Conservation (phyloP, 2,888 invertebrate species). For the Ethmia dodecea region DNA sequence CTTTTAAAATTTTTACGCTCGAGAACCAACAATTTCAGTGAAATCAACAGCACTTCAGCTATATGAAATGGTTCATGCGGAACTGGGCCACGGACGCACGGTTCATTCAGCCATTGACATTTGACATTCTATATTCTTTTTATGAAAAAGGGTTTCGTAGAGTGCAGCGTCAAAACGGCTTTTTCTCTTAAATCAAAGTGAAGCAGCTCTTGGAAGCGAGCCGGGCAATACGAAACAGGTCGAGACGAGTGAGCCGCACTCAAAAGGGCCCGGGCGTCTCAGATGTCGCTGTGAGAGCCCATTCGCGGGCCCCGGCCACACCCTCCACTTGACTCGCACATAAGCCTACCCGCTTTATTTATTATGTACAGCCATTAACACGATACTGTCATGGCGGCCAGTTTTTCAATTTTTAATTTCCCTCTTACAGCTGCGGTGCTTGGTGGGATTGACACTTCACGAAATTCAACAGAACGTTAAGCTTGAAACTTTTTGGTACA, state of each 20-base stretch:
- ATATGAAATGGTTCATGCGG: too few relatives aligned
- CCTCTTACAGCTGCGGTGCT: slow-evolving; percentile 51
- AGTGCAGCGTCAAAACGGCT: slow-evolving; percentile 58
- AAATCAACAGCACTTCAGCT: neutral
- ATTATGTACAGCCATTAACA: slow-evolving; percentile 77
- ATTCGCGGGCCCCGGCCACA: slow-evolving; percentile 72
- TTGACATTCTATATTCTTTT: slow-evolving; percentile 39
- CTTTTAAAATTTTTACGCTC: too few relatives aligned
- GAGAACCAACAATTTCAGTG: too few relatives aligned
- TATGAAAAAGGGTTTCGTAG: slow-evolving; percentile 38
- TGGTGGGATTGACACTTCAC: slow-evolving; percentile 4
- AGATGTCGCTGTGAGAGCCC: slow-evolving; percentile 73
- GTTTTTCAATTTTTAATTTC: slow-evolving; percentile 76
- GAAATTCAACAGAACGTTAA: too few relatives aligned
- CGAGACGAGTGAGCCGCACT: slow-evolving; percentile 61
- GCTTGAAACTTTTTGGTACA: too few relatives aligned
- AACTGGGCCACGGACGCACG: neutral
- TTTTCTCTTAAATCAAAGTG: slow-evolving; percentile 74
- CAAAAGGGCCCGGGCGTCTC: slow-evolving; percentile 70
- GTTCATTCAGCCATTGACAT: slow-evolving; percentile 26
- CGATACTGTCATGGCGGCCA: slow-evolving; percentile 72
- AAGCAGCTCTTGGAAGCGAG: slow-evolving; percentile 64
- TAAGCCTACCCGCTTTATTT: slow-evolving; percentile 75
- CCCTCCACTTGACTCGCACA: slow-evolving; percentile 74
- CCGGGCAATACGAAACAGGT: slow-evolving; percentile 73